A percentile compares a stretch with the other conserved stretches of the same genome.
Conservation (phyloP, 2,113 vertebrate species). For the Lontra canadensis region DNA sequence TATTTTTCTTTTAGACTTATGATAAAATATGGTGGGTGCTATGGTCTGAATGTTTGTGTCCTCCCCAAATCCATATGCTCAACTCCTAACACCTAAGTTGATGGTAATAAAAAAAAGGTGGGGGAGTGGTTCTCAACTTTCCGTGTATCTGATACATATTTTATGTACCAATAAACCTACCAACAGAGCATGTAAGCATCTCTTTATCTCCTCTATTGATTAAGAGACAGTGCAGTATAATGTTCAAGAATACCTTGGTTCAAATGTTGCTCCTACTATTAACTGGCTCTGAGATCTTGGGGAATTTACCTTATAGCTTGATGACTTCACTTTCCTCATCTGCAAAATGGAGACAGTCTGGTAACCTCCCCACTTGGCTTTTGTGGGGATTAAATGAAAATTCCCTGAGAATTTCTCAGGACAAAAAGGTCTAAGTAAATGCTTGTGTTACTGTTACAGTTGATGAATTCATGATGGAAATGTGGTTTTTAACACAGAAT, state of each 20-base stretch:
- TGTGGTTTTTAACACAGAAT: not conserved
- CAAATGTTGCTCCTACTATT: not conserved
- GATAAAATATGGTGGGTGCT: not conserved
- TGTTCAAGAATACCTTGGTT: not conserved
- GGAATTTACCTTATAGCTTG: not conserved
- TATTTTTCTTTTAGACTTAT: not conserved
- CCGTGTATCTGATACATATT: not conserved
- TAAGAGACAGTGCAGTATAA: accelerated
- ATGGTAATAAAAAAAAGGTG: not conserved
- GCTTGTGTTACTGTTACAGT: not conserved
- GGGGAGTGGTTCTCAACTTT: not conserved
- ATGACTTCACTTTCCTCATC: not conserved
- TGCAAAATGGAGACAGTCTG: not conserved
- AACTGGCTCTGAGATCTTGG: not conserved
- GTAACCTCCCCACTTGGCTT: not conserved
- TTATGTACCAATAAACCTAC: not conserved
- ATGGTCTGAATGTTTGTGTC: not conserved
- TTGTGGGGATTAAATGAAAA: not conserved
- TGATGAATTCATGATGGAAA: not conserved
- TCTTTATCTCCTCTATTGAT: not conserved
- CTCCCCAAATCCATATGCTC: not conserved
- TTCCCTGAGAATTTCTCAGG: not conserved
- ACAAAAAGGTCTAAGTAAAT: not conserved
- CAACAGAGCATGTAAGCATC: not conserved
- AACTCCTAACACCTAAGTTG: not conserved